Evolutionary conservation across 2,888 invertebrate species (phyloP), one percentile per base, ranked within the genome.

Genomic region (Macropis europaea): DNA sequence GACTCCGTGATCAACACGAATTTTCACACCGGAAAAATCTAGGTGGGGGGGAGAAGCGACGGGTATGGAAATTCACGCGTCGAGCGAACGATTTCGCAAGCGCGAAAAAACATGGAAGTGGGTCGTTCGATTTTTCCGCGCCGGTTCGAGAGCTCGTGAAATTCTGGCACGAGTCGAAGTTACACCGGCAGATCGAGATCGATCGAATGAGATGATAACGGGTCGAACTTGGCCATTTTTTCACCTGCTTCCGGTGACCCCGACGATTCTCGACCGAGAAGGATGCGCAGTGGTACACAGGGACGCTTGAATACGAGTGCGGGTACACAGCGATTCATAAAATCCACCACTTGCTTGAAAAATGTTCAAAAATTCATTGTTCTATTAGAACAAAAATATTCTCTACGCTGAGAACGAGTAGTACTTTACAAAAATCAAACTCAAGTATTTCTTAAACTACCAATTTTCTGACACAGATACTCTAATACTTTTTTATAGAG

Each of bases 41-140:
- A 28, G 32, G 9, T 4, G 15, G 9, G 9, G 17, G 3, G 5
- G 15, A 43, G 11, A 15, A 40, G n/a, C 2, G 13, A 19, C 4
- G 2, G 0, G n/a, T 4, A 3, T 1, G 5, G 17, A 43, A 5
- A 52, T 48, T 48, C 9, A 45, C 32, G 13, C 26, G 26, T 36
- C 34, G 34, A n/a, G 17, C n/a, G 13, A 15, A 28, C 34, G 36
- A 19, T 48, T 43, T 43, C 15, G n/a, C 30, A 2, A 53, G 2
- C 28, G 22, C 45, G 32, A 38, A 40, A 38, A 38, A 30, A 30
- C 11, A 24, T 28, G 42, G 15, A 68, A 71, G 32, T 56, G 43
- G 71, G 54, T 69, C 60, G 70, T 28, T 54, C 47, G 70, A 70
- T 48, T 70, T 53, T 67, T 40, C 13, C 40, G 13, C 42, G 43